Percentiles rank a stretch among this genome's conserved stretches.
phyloP scores from a whole-genome alignment of 2,113 vertebrate species.

The Pitta sordida region DNA sequence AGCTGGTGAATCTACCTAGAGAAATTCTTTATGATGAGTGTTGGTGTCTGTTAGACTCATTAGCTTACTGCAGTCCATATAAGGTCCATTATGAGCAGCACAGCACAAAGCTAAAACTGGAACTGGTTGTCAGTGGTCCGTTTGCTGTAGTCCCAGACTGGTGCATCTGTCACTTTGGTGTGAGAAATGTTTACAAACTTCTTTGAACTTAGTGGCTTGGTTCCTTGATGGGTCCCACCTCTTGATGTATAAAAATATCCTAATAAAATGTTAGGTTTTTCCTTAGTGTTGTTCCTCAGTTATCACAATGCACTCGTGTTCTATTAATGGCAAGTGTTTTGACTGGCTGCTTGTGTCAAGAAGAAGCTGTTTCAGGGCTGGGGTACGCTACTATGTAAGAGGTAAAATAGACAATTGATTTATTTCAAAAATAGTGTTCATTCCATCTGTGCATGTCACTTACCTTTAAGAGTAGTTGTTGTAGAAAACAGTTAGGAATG shows the following conservation, averaged over 20 bases:
- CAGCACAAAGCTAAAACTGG: not conserved
- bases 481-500: not conserved
- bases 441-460: not conserved
- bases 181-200: not conserved
- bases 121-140: not conserved
- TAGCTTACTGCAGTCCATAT: not conserved
- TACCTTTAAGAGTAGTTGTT: not conserved
- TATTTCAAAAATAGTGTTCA: not conserved
- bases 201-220: not conserved
- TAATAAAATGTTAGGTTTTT: not conserved
- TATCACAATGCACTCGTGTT: constrained; percentile 87
- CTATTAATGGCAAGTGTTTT: constrained; percentile 89
- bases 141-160: not conserved
- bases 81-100: not conserved
- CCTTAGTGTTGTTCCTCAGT: constrained; percentile 73
- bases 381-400: constrained; percentile 93
- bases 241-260: not conserved
- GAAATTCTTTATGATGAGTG: not conserved
- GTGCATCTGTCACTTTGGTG: not conserved
- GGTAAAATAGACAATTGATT: constrained; percentile 69
- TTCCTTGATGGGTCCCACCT: not conserved
- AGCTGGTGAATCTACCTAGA: not conserved
- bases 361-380: constrained; percentile 93
- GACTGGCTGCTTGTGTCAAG: constrained; percentile 94
- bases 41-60: not conserved